Conservation (phyloP, 2,113 vertebrate genomes). For the Scomber japonicus region DNA sequence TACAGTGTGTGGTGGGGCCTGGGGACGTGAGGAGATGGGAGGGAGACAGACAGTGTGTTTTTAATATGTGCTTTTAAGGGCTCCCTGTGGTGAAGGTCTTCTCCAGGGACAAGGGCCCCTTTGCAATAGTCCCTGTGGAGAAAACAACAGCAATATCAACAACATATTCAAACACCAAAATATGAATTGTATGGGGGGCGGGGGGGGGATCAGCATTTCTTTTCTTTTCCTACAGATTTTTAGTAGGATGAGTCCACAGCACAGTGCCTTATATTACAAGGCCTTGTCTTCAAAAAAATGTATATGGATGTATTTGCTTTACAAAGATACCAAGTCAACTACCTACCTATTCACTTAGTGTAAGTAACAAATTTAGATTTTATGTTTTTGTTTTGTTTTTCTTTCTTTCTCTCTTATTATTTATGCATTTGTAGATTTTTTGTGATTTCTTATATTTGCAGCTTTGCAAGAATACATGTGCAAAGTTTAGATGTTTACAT, state of each 20-base stretch:
- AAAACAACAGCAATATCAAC: constrained; percentile 75
- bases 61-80: constrained; percentile 86
- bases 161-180: constrained; percentile 64
- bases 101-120: constrained; percentile 69
- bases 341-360: neutral
- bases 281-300: neutral
- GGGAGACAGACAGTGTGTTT: constrained; percentile 77
- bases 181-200: constrained; percentile 7
- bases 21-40: constrained; percentile 71
- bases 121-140: constrained; percentile 67
- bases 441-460: neutral
- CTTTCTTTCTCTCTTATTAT: too few relatives aligned
- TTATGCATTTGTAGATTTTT: neutral
- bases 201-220: constrained; percentile 12
- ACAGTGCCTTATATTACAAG: neutral
- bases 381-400: neutral
- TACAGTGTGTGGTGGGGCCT: constrained; percentile 80
- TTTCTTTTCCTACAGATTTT: constrained; percentile 41
- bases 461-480: neutral
- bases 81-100: constrained; percentile 72
- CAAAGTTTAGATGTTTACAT: neutral
- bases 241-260: constrained; percentile 17
- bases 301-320: neutral
- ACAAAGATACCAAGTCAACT: neutral
- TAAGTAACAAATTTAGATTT: neutral